Evolutionary conservation across 2,113 vertebrate genomes (phyloP), one percentile per base, ranked within the genome.

Genomic region (Romanogobio albipinnatus): DNA sequence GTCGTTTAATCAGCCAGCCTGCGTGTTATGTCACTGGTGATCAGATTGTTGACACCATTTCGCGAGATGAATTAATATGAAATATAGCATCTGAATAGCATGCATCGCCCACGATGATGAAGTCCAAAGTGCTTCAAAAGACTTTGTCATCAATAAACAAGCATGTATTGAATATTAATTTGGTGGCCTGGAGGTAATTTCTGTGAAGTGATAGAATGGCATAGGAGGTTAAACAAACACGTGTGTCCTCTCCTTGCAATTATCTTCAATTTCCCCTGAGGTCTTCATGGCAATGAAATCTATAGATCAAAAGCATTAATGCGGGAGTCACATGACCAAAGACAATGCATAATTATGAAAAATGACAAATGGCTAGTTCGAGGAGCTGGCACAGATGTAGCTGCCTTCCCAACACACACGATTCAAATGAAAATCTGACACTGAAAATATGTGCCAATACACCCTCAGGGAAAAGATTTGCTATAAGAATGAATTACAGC

Each of bases 341-440:
- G 66, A 85, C 84, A 75, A 87, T 85, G 56, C 80, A 83, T 86
- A 86, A 84, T 88, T 86, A 86, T 84, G 43, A 19, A 49, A 68
- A 64, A 83, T 76, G 81, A 86, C 78, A 77, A 77, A 88, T 81
- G 70, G 84, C 33, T 56, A 49, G 29, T 86, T 88, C 9, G n/a
- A 59, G n/a, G 43, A 84, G 47, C 39, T 49, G 19, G 43, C 43
- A 74, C 70, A 24, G n/a, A n/a, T 5, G 51, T 61, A 24, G 58
- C 58, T 24, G 22, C n/a, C 14, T 70, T 33, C 5, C 53, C 17
- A 62, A 82, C 59, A 81, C 29, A 33, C 47, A 56, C 6, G 29
- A 70, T 19, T 39, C 64, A 1, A n/a, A 47, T 10, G 4, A 1
- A n/a, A 1, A 33, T 73, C 66, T 73, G 43, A 24, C 43, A 24